Evolutionary conservation across 1,140 invertebrate species (phyloP).

Genomic region (Drosophila lacertosa): DNA sequence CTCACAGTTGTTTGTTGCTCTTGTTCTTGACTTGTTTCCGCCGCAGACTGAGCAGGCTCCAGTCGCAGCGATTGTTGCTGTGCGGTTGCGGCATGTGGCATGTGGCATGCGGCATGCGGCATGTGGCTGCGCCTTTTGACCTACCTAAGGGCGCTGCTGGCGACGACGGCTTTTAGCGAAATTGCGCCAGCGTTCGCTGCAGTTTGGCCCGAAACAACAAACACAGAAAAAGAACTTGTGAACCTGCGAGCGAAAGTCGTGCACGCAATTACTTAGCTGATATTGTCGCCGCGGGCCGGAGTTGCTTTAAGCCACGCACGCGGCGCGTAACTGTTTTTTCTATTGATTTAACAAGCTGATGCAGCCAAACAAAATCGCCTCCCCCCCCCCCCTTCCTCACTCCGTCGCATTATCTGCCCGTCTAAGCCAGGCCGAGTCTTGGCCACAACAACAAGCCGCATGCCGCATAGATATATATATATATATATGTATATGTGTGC

Average conservation of each 20-base stretch:
- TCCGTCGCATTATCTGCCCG: too few relatives aligned
- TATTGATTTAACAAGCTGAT: conserved; percentile 52
- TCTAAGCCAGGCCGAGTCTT: too few relatives aligned
- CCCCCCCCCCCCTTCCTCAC: too few relatives aligned
- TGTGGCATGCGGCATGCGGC: conserved; percentile 56
- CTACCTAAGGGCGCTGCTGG: conserved; percentile 51
- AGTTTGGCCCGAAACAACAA: conserved; percentile 25
- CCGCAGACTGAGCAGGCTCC: conserved; percentile 35
- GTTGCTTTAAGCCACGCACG: conserved; percentile 12
- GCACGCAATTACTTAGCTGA: conserved; percentile 76
- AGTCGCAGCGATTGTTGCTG: conserved; percentile 48
- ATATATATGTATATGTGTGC: conserved; percentile 4
- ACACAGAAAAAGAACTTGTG: conserved; percentile 42
- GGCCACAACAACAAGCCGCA: too few relatives aligned
- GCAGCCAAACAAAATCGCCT: conserved; percentile 13
- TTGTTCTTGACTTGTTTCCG: conserved; percentile 42
- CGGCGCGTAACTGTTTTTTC: conserved; percentile 15
- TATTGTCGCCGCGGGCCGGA: conserved; percentile 15
- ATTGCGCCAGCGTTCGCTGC: conserved; percentile 60
- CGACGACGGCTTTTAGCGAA: conserved; percentile 73
- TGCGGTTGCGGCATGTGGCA: conserved; percentile 48
- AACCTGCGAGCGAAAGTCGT: conserved; percentile 46
- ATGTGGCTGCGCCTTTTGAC: conserved; percentile 74
- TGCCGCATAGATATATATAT: too few relatives aligned
- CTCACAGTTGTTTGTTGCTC: conserved; percentile 20